Evolutionary conservation across 1,140 invertebrate species (phyloP).

Genomic region (Heliconius congener): DNA sequence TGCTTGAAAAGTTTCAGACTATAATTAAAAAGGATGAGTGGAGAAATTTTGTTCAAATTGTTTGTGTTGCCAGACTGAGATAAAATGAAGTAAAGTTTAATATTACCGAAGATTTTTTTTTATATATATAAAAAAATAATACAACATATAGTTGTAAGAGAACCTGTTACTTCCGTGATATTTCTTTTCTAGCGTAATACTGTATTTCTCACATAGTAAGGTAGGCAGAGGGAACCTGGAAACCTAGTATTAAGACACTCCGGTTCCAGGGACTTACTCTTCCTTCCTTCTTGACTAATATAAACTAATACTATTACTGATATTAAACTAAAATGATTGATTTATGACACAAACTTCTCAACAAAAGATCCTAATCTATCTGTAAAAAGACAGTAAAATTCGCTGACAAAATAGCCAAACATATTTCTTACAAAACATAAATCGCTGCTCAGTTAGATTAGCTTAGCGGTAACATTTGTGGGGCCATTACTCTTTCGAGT

Average conservation of each 20-base stretch:
- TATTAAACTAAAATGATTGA: not conserved
- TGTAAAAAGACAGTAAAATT: slow-evolving; percentile 23
- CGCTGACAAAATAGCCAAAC: slow-evolving; percentile 35
- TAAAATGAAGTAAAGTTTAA: not conserved
- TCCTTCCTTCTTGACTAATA: too few relatives aligned
- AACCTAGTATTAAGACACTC: too few relatives aligned
- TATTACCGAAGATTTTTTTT: not conserved
- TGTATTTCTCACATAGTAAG: too few relatives aligned
- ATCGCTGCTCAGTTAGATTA: slow-evolving; percentile 45
- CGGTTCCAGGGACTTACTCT: too few relatives aligned
- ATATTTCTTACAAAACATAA: slow-evolving; percentile 38
- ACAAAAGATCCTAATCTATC: not conserved
- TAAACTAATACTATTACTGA: too few relatives aligned
- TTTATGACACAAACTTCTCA: not conserved
- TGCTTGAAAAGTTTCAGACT: slow-evolving; percentile 10
- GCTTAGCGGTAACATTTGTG: slow-evolving; percentile 51
- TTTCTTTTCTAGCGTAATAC: too few relatives aligned
- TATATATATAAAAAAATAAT: not conserved
- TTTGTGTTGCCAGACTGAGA: not conserved
- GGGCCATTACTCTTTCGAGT: slow-evolving; percentile 55
- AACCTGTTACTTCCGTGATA: not conserved
- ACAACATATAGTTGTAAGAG: not conserved
- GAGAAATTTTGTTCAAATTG: not conserved
- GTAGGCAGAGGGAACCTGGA: too few relatives aligned
- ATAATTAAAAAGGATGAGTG: slow-evolving; percentile 15